Evolutionary conservation across 2,888 invertebrate genomes (phyloP).

Genomic region (Pollenia amentaria): DNA sequence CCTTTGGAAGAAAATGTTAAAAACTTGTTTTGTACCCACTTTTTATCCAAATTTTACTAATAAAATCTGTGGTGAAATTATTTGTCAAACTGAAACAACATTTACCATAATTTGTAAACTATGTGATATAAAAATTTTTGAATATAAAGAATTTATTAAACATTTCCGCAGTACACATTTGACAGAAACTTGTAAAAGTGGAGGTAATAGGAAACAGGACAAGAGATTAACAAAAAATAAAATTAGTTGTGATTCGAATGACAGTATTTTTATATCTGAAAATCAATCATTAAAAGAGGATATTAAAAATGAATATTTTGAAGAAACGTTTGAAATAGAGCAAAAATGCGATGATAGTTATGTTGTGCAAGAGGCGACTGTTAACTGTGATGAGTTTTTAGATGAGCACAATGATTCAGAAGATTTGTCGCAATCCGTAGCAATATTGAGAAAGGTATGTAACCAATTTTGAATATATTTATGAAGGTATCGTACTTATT

Average conservation of each 20-base stretch:
- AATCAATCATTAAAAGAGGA: no score
- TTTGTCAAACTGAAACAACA: conserved; percentile 78
- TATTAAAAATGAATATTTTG: background rate
- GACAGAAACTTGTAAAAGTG: conserved; percentile 28
- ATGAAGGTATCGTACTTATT: no score
- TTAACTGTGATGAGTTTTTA: background rate
- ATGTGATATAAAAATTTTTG: conserved; percentile 80
- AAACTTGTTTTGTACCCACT: conserved; percentile 61
- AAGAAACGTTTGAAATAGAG: background rate
- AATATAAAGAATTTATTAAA: conserved; percentile 78
- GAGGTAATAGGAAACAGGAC: background rate
- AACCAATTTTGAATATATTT: no score
- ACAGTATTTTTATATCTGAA: background rate
- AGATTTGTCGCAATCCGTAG: conserved; percentile 20
- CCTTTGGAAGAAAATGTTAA: conserved; percentile 62
- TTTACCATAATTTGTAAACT: conserved; percentile 79
- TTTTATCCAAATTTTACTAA: conserved; percentile 67
- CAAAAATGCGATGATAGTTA: background rate
- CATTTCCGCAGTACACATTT: conserved; percentile 76
- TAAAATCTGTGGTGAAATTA: conserved; percentile 80
- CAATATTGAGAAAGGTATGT: conserved; percentile 51
- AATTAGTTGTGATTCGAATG: background rate
- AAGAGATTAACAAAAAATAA: background rate
- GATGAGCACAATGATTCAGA: conserved; percentile 26
- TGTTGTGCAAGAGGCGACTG: background rate